A percentile compares a stretch with the other conserved stretches of the same genome.
Evolutionary conservation across 2,888 invertebrate genomes (phyloP).

Genomic region (Eustalomyia histrio): DNA sequence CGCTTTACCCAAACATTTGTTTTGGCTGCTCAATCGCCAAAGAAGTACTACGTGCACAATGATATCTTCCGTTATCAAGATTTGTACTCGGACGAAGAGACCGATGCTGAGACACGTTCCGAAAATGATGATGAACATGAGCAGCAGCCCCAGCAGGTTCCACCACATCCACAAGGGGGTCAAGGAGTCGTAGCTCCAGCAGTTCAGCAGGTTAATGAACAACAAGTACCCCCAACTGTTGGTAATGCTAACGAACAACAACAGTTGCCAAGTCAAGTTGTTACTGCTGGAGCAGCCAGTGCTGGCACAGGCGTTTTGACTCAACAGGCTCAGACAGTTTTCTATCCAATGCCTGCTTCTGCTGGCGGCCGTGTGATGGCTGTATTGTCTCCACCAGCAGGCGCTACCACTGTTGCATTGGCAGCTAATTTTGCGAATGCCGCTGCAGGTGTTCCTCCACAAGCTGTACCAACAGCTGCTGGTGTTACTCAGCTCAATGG

Average conservation of each 20-base stretch:
- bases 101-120: constrained; percentile 78
- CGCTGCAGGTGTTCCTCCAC: constrained; percentile 67
- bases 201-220: constrained; percentile 48
- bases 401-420: constrained; percentile 72
- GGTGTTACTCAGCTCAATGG: constrained; percentile 76
- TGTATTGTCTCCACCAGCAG: constrained; percentile 73
- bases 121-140: constrained; percentile 78
- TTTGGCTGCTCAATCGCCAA: constrained; percentile 95
- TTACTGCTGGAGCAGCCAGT: constrained; percentile 60
- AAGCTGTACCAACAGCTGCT: constrained; percentile 61
- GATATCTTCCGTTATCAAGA: constrained; percentile 99
- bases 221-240: constrained; percentile 58
- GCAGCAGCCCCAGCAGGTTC: constrained; percentile 67
- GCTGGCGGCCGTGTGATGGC: constrained; percentile 74
- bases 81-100: constrained; percentile 83
- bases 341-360: constrained; percentile 75
- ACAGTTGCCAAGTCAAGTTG: constrained; percentile 63
- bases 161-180: constrained; percentile 66
- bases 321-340: constrained; percentile 73
- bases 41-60: constrained; percentile 99
- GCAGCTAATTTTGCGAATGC: constrained; percentile 71
- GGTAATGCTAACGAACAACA: constrained; percentile 66
- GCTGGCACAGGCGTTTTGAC: constrained; percentile 64
- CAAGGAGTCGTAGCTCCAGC: constrained; percentile 67
- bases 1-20: constrained; percentile 99